Evolutionary conservation across 2,888 invertebrate species (phyloP).

Genomic region (Melikaiella ostensackeni): DNA sequence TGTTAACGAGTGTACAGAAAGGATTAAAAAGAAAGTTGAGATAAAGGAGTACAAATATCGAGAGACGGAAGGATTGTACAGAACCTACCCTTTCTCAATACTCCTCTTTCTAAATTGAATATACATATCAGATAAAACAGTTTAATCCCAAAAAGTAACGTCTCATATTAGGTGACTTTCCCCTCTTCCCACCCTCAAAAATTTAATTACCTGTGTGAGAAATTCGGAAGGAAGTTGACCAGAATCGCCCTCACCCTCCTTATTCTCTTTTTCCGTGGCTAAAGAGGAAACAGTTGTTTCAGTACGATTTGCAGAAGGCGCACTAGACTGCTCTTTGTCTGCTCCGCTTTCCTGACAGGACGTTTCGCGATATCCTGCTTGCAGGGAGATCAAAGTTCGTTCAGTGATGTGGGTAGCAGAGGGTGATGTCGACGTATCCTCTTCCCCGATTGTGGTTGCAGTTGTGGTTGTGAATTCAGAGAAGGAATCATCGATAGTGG

Average conservation of each 20-base stretch:
- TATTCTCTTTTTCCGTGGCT: constrained; percentile 9
- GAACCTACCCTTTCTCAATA: too few species aligned
- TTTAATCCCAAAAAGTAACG: not conserved
- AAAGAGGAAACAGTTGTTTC: constrained; percentile 32
- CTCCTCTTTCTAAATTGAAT: too few species aligned
- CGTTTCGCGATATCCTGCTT: constrained; percentile 37
- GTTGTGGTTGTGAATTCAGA: constrained; percentile 54
- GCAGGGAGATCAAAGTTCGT: constrained; percentile 47
- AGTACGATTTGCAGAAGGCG: constrained; percentile 10
- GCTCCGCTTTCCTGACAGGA: constrained; percentile 42
- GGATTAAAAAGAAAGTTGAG: too few species aligned
- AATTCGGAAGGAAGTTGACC: not conserved
- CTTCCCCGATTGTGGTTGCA: constrained; percentile 48
- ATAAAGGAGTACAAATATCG: too few species aligned
- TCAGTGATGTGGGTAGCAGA: constrained; percentile 45
- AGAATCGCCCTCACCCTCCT: not conserved
- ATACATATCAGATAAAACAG: too few species aligned
- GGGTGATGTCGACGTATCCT: constrained; percentile 46
- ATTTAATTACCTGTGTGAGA: constrained; percentile 20
- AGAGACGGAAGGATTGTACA: too few species aligned
- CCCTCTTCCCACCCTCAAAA: not conserved
- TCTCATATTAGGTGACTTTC: not conserved
- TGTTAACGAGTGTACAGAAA: too few species aligned
- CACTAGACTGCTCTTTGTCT: constrained; percentile 13
- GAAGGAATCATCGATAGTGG: constrained; percentile 58